Base-by-base conservation (phyloP, 2,113 vertebrate genomes). In the Pangasianodon gigas region DNA sequence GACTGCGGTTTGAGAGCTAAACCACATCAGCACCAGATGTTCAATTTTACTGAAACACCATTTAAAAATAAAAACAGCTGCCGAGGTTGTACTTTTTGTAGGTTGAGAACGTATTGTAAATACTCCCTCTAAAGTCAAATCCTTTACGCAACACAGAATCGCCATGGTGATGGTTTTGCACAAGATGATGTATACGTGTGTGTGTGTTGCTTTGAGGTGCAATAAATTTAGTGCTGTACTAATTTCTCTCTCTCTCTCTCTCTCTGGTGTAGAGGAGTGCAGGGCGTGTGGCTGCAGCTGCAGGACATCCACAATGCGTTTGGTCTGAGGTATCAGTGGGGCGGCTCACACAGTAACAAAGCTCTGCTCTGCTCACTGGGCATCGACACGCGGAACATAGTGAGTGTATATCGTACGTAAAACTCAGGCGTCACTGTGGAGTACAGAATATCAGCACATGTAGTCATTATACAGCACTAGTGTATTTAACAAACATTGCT, bases 321-420 rank as follows among this genome's bases (percentile, higher is more conserved):
- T 0, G 98, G 98, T 37, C 96, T 99, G 92, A 94, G 96, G 91
- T 96, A 99, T 92, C 98, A 99, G 95, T 99, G 98, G 98, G 98
- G 98, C 1, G 98, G 98, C 88, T 99, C 98, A 54, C 96, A 98
- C 93, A 98, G 98, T 96, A 99, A 99, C 97, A 99, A 98, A 93
- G 96, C 96, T 26, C 97, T 99, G 67, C 95, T 99, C 90, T 97
- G 97, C 94, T 98, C 97, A 89, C 95, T 99, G 89, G 98, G 98
- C 93, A 99, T 99, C 85, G 98, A 99, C 95, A 99, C 97, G 52
- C 95, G 98, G 48, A 99, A 99, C 95, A 99, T 99, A 87, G 98
- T 99, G 93, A 98, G 98, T 97, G 84, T 11, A 13, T 48, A 52
- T 58, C 74, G 11, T 1, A 62, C 48, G 11, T 29, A 26, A 58